A percentile compares a stretch with the other conserved stretches of the same genome.
Conservation (phyloP, 2,113 vertebrate genomes). For the Aramus guarauna region DNA sequence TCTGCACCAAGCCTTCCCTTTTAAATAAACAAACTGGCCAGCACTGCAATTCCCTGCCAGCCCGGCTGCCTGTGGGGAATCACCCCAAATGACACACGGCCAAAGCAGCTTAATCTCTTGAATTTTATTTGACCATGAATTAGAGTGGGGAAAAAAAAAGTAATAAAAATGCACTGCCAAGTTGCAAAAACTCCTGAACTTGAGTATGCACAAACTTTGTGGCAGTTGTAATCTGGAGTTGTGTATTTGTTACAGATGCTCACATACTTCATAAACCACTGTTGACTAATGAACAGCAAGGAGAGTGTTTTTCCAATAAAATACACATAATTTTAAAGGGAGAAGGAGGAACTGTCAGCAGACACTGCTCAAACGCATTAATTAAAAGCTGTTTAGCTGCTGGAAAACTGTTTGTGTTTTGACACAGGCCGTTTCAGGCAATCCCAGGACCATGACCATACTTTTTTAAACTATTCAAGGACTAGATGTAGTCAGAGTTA, state of each 20-base stretch:
- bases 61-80: too few relatives aligned
- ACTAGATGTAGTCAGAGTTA: neutral
- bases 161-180: accelerated
- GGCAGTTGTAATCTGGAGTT: neutral
- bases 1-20: accelerated
- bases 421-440: neutral
- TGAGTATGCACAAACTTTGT: neutral
- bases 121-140: neutral
- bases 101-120: neutral
- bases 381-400: neutral
- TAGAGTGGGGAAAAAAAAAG: accelerated
- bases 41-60: accelerated
- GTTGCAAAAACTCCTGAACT: neutral
- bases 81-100: accelerated
- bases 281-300: neutral
- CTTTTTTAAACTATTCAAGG: neutral
- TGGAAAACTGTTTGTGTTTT: neutral
- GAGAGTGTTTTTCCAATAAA: neutral
- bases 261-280: neutral
- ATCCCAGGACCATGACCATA: neutral
- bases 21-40: accelerated
- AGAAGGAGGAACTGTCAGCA: neutral
- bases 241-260: neutral
- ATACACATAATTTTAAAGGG: neutral
- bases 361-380: neutral